Base-by-base conservation (phyloP, 2,888 invertebrate species). In the Polyommatus icarus region DNA sequence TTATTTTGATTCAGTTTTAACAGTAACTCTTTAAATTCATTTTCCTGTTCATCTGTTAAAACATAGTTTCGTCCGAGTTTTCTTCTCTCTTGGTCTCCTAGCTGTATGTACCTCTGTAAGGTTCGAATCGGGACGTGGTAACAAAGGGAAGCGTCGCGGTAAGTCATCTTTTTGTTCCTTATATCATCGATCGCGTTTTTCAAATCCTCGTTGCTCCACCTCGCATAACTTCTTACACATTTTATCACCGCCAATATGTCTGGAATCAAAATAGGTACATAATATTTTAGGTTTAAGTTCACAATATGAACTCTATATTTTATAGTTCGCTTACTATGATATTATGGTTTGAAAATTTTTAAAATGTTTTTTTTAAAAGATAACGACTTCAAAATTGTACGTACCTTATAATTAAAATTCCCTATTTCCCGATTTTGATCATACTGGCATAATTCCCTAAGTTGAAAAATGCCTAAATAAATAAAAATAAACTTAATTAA, bases 211-310 rank as follows among this genome's bases (percentile, higher is more conserved):
- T 67, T 67, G 24, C 10, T 24, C 61, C 61, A 67, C 61, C 24
- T 67, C 24, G 61, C 61, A 24, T 67, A 67, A 67, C 24, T 67
- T 67, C 24, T 67, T 67, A 24, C 61, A 67, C 61, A 12, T 24
- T 12, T 67, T 67, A 67, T 24, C 10, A 67, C 61, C 20, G 20
- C 7, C 6, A 59, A 20, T 20, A 59, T 1, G 20, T 59, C 59
- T 59, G 7, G 20, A 59, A 59, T n/a, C 3, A 54, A 54, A 10
- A 20, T 7, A 20, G 6, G 12, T 10, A 59, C n/a, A n/a, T 18
- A 18, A 18, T n/a, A n/a, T 57, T n/a, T 57, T n/a, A 57, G 18
- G n/a, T n/a, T 20, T 59, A 3, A 59, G 10, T n/a, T n/a, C 8
- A 54, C 18, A 54, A 54, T 54, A 2, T 12, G 18, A 54, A 50